A percentile compares a stretch with the other conserved stretches of the same genome.
These are phyloP conservation scores for Agrilus cyanescens DNA, from an alignment of 2,888 invertebrate genomes.

Conservation along the genomic window DNA sequence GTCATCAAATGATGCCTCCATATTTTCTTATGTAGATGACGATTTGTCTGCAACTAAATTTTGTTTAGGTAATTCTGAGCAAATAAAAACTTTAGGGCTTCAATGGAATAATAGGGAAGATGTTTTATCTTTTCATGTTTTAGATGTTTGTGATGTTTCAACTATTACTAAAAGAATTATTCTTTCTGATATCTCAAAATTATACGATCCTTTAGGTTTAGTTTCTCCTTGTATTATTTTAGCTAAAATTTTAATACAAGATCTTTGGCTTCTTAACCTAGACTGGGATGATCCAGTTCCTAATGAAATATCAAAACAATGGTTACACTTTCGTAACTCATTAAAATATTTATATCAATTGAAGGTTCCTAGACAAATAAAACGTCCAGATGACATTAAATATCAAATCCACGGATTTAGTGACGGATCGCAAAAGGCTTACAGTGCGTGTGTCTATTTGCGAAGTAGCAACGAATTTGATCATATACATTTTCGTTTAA, in stretches of 20 bases:
- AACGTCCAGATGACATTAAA: background rate
- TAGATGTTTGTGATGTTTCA: too few relatives aligned
- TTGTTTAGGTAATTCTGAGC: too few relatives aligned
- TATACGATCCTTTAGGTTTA: slow-evolving; percentile 4
- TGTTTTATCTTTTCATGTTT: too few relatives aligned
- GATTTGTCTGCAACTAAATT: too few relatives aligned
- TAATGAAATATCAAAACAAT: background rate
- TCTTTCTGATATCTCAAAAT: too few relatives aligned
- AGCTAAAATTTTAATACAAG: slow-evolving; percentile 4
- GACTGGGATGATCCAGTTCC: slow-evolving; percentile 4
- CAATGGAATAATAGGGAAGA: too few relatives aligned
- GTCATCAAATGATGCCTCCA: too few relatives aligned
- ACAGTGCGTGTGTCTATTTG: background rate
- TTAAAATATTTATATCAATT: background rate
- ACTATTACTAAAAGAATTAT: too few relatives aligned
- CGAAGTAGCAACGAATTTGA: background rate
- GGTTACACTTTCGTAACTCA: background rate
- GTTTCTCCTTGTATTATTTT: background rate
- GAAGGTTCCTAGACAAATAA: background rate
- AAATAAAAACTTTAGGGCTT: too few relatives aligned
- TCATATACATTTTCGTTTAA: background rate
- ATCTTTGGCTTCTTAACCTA: background rate
- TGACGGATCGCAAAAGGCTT: background rate
- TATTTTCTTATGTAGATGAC: too few relatives aligned
- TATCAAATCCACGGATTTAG: background rate